Evolutionary conservation across 2,113 vertebrate genomes (phyloP).

Genomic region (Zapornia atra): DNA sequence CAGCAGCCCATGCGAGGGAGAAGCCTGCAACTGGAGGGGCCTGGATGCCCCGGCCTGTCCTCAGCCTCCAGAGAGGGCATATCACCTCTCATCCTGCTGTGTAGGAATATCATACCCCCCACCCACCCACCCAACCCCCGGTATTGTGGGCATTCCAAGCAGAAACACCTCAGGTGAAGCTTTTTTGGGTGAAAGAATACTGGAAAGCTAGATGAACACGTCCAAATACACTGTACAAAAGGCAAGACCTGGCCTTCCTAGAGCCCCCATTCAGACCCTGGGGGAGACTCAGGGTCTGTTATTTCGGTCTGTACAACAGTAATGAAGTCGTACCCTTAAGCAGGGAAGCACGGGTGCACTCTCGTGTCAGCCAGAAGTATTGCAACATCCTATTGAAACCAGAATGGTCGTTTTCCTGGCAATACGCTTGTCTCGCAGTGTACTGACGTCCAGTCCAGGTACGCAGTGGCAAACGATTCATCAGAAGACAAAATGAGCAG

Average conservation of each 20-base stretch:
- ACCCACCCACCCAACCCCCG: too few species aligned
- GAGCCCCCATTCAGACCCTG: too few species aligned
- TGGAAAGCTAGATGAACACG: not conserved
- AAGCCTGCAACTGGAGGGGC: too few species aligned
- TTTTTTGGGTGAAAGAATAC: not conserved
- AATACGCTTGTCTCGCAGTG: rapidly evolving
- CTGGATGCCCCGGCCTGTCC: not conserved
- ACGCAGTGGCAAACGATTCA: not conserved
- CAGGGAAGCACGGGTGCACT: not conserved
- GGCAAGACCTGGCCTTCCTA: not conserved
- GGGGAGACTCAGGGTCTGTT: not conserved
- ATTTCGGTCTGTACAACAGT: not conserved
- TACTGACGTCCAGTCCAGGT: not conserved
- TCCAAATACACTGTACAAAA: not conserved
- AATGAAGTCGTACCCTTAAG: not conserved
- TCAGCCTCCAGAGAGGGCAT: not conserved
- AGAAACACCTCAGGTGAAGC: not conserved
- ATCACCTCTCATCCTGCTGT: rapidly evolving
- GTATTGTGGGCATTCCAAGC: not conserved
- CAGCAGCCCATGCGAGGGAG: not conserved
- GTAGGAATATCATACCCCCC: too few species aligned
- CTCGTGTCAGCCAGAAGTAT: not conserved
- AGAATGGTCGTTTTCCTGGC: not conserved
- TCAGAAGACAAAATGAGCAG: not conserved
- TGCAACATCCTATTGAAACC: not conserved